phyloP scores from a whole-genome alignment of 2,888 invertebrate genomes.

The Dryobotodes eremita region DNA sequence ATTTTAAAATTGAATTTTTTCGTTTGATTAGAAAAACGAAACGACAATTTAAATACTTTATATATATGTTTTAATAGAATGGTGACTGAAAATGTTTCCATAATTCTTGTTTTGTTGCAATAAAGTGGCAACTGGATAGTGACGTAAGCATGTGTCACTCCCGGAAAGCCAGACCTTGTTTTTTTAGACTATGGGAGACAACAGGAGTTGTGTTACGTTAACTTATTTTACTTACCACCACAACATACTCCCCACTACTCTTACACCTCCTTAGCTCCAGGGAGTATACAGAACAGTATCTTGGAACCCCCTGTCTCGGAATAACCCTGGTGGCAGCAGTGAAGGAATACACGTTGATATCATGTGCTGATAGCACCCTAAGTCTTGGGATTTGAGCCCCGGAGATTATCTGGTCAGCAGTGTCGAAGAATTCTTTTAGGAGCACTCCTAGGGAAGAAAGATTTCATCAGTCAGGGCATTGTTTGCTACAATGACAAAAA shows the following conservation, averaged over 20 bases:
- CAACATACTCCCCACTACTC: background rate
- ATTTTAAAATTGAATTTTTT: too few relatives aligned
- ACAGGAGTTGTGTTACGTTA: too few relatives aligned
- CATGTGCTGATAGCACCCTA: conserved; percentile 12
- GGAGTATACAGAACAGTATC: conserved; percentile 15
- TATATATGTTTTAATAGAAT: too few relatives aligned
- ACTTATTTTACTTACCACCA: conserved; percentile 8
- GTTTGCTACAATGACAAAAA: background rate
- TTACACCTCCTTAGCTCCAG: conserved; percentile 11
- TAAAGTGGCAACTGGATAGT: too few relatives aligned
- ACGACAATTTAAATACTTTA: too few relatives aligned
- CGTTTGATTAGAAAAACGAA: too few relatives aligned
- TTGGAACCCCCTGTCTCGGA: conserved; percentile 9
- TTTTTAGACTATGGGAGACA: too few relatives aligned
- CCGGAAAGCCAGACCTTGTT: too few relatives aligned
- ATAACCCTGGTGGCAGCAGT: background rate
- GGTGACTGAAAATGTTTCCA: too few relatives aligned
- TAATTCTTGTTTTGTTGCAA: too few relatives aligned
- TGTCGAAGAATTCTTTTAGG: conserved; percentile 17
- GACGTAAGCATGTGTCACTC: too few relatives aligned
- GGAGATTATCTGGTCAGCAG: conserved; percentile 10
- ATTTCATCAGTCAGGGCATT: background rate
- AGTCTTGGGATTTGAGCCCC: conserved; percentile 13
- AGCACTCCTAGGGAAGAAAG: conserved; percentile 8
- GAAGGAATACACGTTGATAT: conserved; percentile 2